Evolutionary conservation across 2,888 invertebrate genomes (phyloP).

Genomic region (Tiliacea aurago): DNA sequence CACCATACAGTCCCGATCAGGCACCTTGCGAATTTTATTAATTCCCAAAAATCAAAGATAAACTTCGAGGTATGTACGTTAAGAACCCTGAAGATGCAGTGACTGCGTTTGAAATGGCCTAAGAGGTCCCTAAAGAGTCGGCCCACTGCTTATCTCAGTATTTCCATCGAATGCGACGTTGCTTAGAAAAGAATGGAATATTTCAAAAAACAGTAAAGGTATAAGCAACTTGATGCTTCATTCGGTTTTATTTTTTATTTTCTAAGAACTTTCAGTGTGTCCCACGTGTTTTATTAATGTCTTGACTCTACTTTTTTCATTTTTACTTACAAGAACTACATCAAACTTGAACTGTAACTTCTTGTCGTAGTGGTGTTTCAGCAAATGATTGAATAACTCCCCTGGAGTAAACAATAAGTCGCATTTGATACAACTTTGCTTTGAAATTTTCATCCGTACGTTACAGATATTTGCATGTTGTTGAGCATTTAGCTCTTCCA

Average conservation of each 20-base stretch:
- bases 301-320: constrained; percentile 9
- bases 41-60: not conserved
- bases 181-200: no score
- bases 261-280: no score
- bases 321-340: constrained; percentile 67
- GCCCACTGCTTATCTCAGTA: no score
- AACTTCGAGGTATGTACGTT: not conserved
- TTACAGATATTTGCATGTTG: constrained; percentile 73
- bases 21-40: not conserved
- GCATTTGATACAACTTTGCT: constrained; percentile 82
- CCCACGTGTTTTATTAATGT: not conserved
- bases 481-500: constrained; percentile 69
- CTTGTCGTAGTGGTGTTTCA: constrained; percentile 80
- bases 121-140: no score
- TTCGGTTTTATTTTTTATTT: no score
- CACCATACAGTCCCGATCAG: not conserved
- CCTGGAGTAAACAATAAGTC: constrained; percentile 77
- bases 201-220: no score
- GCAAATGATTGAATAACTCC: constrained; percentile 79
- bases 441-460: constrained; percentile 68
- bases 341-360: constrained; percentile 71
- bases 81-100: no score
- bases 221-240: no score
- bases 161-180: no score
- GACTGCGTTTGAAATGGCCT: no score